phyloP scores from a whole-genome alignment of 2,797 vertebrate species.

The Sus cebifrons region DNA sequence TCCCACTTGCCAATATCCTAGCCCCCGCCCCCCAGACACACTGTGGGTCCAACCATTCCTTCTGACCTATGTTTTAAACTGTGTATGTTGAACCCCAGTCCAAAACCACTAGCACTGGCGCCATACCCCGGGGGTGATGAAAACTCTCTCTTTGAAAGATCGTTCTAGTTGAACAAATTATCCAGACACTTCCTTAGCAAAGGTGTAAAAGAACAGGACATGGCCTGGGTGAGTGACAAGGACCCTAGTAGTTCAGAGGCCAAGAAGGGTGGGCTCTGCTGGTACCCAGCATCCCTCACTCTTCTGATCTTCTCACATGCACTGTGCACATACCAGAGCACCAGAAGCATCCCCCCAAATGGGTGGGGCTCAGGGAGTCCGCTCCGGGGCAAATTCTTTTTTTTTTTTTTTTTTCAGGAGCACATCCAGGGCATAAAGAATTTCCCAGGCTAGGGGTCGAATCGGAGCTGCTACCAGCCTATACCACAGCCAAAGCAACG shows the following conservation, averaged over 20 bases:
- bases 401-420: too few species aligned
- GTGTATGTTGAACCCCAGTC: background rate
- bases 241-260: background rate
- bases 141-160: constrained; percentile 10
- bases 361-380: background rate
- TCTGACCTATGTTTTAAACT: background rate
- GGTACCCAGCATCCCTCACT: background rate
- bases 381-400: too few species aligned
- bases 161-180: background rate
- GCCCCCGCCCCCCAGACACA: background rate
- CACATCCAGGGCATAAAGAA: too few species aligned
- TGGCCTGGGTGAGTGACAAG: background rate
- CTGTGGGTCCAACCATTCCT: background rate
- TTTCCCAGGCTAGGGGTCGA: too few species aligned
- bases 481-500: too few species aligned
- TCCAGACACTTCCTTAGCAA: background rate
- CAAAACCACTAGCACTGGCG: background rate
- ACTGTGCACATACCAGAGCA: background rate
- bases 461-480: too few species aligned
- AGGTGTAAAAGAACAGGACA: background rate
- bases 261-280: background rate
- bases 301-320: background rate
- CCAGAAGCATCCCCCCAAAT: background rate
- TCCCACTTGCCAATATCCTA: background rate
- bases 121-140: background rate